Evolutionary conservation across 2,797 vertebrate species (phyloP), one percentile per base, ranked within the genome.

Genomic region (Sebastes itinus): DNA sequence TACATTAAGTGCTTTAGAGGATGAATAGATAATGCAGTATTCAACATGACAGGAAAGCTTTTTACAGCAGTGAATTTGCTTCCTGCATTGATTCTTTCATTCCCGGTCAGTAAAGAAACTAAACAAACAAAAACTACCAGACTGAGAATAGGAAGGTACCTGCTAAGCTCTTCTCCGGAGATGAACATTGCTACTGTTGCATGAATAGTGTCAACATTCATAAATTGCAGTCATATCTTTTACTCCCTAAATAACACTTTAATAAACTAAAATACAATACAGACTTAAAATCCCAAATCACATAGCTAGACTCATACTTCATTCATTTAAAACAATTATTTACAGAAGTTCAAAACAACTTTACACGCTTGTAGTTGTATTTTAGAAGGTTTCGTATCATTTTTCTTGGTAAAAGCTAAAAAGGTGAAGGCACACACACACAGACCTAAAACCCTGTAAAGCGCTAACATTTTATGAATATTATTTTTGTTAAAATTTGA

Each of bases 271-370:
- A 84, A 65, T 52, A 81, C 6, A 72, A 71, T 27, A 27, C 14
- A 46, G 25, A 62, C 28, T 68, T 79, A n/a, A 81, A 75, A 25
- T 23, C 18, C 16, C 23, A 56, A 77, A 25, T 62, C 30, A 56
- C 59, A 75, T 9, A 18, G 22, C 5, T 49, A 64, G 16, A 82
- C 32, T 72, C 49, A 22, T 18, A 49, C 42, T 56, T 80, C 6
- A 68, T 71, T 75, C 9, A 63, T 70, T 87, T 66, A 61, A 64
- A 74, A 65, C 12, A 20, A 62, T 49, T 77, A 62, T 84, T 77
- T 74, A 82, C 54, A 82, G 5, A 3, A 33, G 13, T 77, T 75
- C 5, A 54, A 46, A 52, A 79, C n/a, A 73, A 54, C 22, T 74
- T 38, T 30, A 64, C 60, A 85, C 9, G 32, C 22, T 68, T 54